These are phyloP conservation scores for Opisthograptis luteolata DNA, from an alignment of 2,888 invertebrate genomes.

Conservation along the genomic window DNA sequence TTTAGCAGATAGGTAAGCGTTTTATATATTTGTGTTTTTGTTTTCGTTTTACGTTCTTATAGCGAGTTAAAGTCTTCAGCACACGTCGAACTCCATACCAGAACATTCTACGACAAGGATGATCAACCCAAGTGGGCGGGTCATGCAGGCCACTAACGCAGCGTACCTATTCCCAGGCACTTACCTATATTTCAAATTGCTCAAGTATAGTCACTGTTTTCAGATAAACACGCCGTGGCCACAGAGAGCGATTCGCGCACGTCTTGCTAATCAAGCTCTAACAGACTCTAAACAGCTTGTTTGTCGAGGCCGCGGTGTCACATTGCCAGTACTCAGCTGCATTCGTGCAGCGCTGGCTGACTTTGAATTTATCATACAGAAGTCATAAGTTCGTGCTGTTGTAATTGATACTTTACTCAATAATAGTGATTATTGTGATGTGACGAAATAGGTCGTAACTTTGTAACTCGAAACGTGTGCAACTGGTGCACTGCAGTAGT, in stretches of 20 bases:
- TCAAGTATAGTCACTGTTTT: conserved; percentile 5
- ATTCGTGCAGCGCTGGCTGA: conserved; percentile 44
- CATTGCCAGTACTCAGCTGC: conserved; percentile 58
- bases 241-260: conserved; percentile 67
- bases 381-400: conserved; percentile 29
- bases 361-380: conserved; percentile 18
- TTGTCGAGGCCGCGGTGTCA: conserved; percentile 63
- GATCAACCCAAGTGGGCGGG: too few species aligned
- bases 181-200: too few species aligned
- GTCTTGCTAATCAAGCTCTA: conserved; percentile 76
- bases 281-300: conserved; percentile 64
- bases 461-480: conserved; percentile 17
- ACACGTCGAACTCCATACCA: too few species aligned
- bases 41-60: too few species aligned
- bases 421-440: conserved; percentile 17
- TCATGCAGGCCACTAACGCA: too few species aligned
- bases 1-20: too few species aligned
- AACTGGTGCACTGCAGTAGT: conserved; percentile 19
- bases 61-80: too few species aligned
- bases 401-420: conserved; percentile 12
- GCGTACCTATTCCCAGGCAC: too few species aligned
- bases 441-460: conserved; percentile 19
- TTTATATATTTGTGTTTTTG: too few species aligned
- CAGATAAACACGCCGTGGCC: neutral
- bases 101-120: too few species aligned